phyloP scores from a whole-genome alignment of 2,888 invertebrate genomes.

The Synergus laeviventris region DNA sequence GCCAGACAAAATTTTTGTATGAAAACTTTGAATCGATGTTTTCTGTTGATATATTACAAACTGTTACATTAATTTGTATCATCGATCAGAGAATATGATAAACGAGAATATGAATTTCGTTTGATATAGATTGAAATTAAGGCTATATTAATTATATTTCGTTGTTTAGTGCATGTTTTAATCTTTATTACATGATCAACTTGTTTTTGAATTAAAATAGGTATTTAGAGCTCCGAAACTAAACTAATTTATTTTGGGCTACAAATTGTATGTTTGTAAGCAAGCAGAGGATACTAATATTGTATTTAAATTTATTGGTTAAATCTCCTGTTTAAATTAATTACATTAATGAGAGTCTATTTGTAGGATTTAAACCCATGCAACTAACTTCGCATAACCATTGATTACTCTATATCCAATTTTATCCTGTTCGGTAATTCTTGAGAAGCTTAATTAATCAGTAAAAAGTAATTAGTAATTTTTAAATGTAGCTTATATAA shows the following conservation, averaged over 20 bases:
- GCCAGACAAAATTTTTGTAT: background rate
- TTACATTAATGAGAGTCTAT: conserved; percentile 30
- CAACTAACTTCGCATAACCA: conserved; percentile 25
- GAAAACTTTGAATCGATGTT: background rate
- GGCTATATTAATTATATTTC: background rate
- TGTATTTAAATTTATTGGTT: background rate
- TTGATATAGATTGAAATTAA: background rate
- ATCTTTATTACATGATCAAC: background rate
- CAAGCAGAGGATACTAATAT: background rate
- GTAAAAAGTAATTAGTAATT: background rate
- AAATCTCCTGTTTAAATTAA: conserved; percentile 28
- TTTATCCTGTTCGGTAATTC: background rate
- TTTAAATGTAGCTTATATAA: background rate
- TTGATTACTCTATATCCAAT: background rate
- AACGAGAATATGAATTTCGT: background rate
- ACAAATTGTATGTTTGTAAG: background rate
- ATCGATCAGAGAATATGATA: no score
- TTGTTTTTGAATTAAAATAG: background rate
- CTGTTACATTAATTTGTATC: background rate
- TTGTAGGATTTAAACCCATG: conserved; percentile 17
- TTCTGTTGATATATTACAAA: background rate
- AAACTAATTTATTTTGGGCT: background rate
- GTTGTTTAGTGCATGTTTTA: background rate
- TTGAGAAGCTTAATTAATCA: background rate
- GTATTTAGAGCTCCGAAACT: background rate